phyloP scores from a whole-genome alignment of 2,888 invertebrate species.

The Allolobophora icterica region DNA sequence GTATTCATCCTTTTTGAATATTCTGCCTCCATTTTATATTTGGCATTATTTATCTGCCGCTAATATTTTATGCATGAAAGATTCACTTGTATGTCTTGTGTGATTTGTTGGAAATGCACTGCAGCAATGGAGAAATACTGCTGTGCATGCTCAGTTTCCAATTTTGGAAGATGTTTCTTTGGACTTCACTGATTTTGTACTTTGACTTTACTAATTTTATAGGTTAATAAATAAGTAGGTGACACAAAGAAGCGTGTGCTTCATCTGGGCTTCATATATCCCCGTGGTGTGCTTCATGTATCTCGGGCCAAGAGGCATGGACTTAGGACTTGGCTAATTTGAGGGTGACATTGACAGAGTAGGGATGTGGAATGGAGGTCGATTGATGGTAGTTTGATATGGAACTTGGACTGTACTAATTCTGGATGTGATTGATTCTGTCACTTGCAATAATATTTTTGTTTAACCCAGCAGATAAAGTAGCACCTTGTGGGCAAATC shows the following conservation, averaged over 20 bases:
- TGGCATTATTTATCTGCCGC: neutral
- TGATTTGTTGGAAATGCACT: neutral
- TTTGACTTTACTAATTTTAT: neutral
- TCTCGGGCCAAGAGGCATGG: neutral
- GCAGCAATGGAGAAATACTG: neutral
- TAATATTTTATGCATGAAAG: no score
- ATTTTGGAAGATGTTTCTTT: no score
- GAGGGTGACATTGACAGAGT: neutral
- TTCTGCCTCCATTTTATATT: neutral
- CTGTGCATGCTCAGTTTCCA: neutral
- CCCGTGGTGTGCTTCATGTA: no score
- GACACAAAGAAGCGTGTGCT: neutral
- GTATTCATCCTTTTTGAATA: neutral
- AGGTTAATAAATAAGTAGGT: constrained; percentile 17
- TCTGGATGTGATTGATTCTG: neutral
- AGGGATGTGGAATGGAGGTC: neutral
- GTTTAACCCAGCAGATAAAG: neutral
- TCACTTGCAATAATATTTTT: neutral
- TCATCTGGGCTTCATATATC: neutral
- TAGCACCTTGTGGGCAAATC: neutral
- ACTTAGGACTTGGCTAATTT: constrained; percentile 1
- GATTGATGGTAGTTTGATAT: neutral
- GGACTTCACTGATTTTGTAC: no score
- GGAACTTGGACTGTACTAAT: neutral
- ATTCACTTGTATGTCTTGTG: no score